Evolutionary conservation across 1,140 invertebrate genomes (phyloP), one percentile per base, ranked within the genome.

Genomic region (Zaprionus inermis): DNA sequence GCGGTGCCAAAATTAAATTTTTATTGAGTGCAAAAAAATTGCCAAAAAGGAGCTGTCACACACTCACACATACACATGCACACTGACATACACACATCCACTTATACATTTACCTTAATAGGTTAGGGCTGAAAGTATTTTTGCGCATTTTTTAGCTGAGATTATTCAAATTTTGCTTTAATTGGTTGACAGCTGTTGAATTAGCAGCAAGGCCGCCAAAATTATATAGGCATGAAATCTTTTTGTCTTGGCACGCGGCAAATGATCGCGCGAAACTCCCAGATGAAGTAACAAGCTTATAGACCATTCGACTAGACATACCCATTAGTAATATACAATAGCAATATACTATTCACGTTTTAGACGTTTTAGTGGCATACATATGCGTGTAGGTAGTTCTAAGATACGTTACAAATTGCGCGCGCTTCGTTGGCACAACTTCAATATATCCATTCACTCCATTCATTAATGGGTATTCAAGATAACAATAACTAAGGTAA

Each of bases 21-120:
- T 75, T 65, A 78, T 65, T 78, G 78, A 78, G 69, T 78, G 78
- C 74, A 81, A 77, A 79, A 77, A 77, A 79, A 77, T 74, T 79
- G 68, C 69, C 78, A 56, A 78, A 63, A 72, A 76, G 81, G 80
- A 79, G 65, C 51, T 70, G 61, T 64, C 46, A 81, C 65, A 58
- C 60, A 74, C 22, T 60, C 52, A 46, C 57, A 58, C 30, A 56
- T 44, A 54, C 54, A 79, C 46, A 72, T 30, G 34, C 28, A 66
- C 30, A 57, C 51, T 20, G n/a, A 66, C n/a, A 55, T 5, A 56
- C 24, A 41, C 20, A 28, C 36, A 60, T 10, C 10, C 34, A 20
- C 36, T 16, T 46, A 16, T 61, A 55, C 58, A 55, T 52, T 58
- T 12, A 38, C n/a, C 54, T 56, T 68, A 64, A 68, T 67, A 60